These are phyloP conservation scores for Cisticola juncidis DNA, from an alignment of 2,113 vertebrate species.

Conservation along the genomic window DNA sequence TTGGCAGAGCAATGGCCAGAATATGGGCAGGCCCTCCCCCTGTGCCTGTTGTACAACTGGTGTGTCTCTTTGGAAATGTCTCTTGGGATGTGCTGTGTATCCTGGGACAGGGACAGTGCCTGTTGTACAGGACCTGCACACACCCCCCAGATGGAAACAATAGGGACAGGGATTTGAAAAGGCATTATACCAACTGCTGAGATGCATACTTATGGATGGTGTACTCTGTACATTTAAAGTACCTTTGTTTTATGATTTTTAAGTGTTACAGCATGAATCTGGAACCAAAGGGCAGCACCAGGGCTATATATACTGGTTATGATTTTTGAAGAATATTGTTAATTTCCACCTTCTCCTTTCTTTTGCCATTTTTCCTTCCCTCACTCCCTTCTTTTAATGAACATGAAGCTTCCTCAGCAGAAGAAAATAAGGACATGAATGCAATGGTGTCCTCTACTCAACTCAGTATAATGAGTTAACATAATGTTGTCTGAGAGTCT, in stretches of 20 bases:
- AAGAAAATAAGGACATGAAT: neutral
- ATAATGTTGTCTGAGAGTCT: neutral
- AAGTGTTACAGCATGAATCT: neutral
- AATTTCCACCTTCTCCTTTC: neutral
- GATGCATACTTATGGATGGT: neutral
- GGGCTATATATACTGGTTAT: neutral
- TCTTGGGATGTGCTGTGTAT: constrained; percentile 73
- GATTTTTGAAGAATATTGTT: neutral
- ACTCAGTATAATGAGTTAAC: neutral
- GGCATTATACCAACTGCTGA: neutral
- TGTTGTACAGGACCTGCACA: constrained; percentile 72
- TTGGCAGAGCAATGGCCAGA: neutral
- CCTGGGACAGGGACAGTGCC: constrained; percentile 55
- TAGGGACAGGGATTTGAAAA: neutral
- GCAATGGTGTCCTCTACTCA: neutral
- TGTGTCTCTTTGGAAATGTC: neutral
- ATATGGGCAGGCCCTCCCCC: neutral
- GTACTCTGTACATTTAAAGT: neutral
- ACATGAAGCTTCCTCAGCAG: neutral
- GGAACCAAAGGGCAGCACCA: neutral
- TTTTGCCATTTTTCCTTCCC: neutral
- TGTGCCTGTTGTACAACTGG: neutral
- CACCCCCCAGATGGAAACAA: constrained; percentile 72
- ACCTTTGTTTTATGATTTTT: neutral
- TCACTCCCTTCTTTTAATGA: neutral